phyloP scores from a whole-genome alignment of 2,888 invertebrate genomes.

The Cenopis cana region DNA sequence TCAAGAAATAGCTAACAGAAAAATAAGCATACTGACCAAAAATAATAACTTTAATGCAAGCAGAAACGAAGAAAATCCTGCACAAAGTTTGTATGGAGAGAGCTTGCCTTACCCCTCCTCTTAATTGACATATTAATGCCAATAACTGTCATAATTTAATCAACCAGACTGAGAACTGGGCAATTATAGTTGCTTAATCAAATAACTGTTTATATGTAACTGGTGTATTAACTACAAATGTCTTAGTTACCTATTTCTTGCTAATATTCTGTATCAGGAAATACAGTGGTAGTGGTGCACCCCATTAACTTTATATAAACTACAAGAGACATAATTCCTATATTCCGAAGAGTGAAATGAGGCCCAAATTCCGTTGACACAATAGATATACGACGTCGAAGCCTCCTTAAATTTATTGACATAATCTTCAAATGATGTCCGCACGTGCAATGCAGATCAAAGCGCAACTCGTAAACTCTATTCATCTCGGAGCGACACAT shows the following conservation, averaged over 20 bases:
- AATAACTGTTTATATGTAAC: not conserved
- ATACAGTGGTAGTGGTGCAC: no score
- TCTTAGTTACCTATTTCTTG: no score
- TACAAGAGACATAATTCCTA: no score
- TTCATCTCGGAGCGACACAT: constrained; percentile 35
- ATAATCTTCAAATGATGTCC: constrained; percentile 16
- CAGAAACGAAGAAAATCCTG: no score
- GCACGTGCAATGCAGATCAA: constrained; percentile 31
- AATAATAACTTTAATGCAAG: no score
- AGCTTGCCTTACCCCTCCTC: no score
- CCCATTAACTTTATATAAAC: no score
- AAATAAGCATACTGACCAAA: no score
- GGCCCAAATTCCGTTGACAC: not conserved
- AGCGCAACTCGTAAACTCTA: constrained; percentile 19
- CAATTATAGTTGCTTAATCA: constrained; percentile 10
- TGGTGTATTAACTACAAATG: not conserved
- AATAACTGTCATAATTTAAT: constrained; percentile 7
- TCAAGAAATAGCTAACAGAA: no score
- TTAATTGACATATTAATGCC: not conserved
- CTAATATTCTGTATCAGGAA: no score
- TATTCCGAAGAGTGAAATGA: no score
- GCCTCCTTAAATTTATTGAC: constrained; percentile 3
- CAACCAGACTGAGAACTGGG: not conserved
- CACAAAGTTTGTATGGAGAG: no score
- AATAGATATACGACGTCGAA: not conserved